Percentiles rank a stretch among this genome's conserved stretches.
These are phyloP conservation scores for Ectemnius continuus DNA, from an alignment of 2,888 invertebrate species.

Conservation along the genomic window DNA sequence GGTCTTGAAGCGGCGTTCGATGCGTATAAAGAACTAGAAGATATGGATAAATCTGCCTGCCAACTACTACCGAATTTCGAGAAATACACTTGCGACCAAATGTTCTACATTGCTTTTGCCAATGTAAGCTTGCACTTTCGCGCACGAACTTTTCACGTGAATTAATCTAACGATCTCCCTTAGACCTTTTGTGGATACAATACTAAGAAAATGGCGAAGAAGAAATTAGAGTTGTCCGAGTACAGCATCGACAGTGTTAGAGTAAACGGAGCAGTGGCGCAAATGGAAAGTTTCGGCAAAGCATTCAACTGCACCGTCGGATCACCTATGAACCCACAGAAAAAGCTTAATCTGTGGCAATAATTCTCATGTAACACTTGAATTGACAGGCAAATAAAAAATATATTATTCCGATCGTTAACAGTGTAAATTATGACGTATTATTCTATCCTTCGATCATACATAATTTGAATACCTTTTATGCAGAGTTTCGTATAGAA, in stretches of 20 bases:
- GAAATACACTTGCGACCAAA: constrained; percentile 1
- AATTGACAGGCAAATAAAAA: background rate
- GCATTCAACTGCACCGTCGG: background rate
- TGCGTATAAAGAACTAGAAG: background rate
- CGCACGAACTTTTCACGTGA: background rate
- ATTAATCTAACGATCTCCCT: background rate
- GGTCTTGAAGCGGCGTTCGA: background rate
- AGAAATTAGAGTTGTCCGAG: background rate
- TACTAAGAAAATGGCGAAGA: background rate
- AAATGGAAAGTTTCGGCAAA: background rate
- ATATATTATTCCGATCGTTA: background rate
- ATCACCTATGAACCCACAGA: background rate
- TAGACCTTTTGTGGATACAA: background rate
- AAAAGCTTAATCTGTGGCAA: constrained; percentile 5
- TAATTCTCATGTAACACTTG: background rate
- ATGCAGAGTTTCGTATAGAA: no score
- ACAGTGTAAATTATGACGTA: no score
- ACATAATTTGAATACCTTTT: no score
- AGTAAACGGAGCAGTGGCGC: constrained; percentile 7
- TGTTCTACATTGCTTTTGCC: constrained; percentile 3
- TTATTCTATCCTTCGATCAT: no score
- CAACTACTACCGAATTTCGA: background rate
- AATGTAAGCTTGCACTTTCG: background rate
- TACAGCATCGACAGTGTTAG: background rate
- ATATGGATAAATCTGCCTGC: background rate